Percentiles rank a stretch among this genome's conserved stretches.
phyloP scores from a whole-genome alignment of 2,888 invertebrate species.

The Cryptocephalus primarius region DNA sequence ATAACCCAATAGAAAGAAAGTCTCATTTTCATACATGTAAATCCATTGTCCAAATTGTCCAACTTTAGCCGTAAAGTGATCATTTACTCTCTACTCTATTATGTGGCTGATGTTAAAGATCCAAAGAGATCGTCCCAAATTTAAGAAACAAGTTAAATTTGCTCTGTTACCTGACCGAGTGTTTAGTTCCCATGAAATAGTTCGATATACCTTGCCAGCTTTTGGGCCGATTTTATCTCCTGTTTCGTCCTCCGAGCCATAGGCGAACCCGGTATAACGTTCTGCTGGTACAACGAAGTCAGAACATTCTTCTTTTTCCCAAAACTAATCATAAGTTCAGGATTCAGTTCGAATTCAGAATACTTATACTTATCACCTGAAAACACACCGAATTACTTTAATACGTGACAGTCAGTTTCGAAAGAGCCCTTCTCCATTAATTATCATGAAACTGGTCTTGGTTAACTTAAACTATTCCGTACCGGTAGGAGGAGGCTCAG shows the following conservation, averaged over 20 bases:
- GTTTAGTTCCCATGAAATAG: too few species aligned
- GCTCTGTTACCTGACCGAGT: too few species aligned
- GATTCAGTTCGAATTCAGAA: conserved; percentile 39
- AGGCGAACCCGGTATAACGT: conserved; percentile 65
- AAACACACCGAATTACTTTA: neutral
- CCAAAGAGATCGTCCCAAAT: too few species aligned
- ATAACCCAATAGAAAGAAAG: too few species aligned
- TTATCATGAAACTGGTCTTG: neutral
- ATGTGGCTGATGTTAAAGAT: too few species aligned
- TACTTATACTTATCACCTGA: conserved; percentile 15
- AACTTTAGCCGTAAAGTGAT: too few species aligned
- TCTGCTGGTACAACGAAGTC: conserved; percentile 28
- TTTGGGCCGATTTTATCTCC: conserved; percentile 87
- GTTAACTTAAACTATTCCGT: conserved; percentile 3
- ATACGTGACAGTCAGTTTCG: neutral
- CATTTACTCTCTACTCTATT: too few species aligned
- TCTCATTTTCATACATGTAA: too few species aligned
- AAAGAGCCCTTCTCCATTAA: neutral
- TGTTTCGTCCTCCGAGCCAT: conserved; percentile 91
- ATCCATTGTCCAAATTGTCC: too few species aligned
- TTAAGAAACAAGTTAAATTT: too few species aligned
- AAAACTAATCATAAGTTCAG: conserved; percentile 40
- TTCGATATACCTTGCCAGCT: conserved; percentile 49
- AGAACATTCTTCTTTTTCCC: conserved; percentile 27
- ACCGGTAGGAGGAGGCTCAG: conserved; percentile 55